phyloP scores from a whole-genome alignment of 1,140 invertebrate species.

The Camponotus floridanus region DNA sequence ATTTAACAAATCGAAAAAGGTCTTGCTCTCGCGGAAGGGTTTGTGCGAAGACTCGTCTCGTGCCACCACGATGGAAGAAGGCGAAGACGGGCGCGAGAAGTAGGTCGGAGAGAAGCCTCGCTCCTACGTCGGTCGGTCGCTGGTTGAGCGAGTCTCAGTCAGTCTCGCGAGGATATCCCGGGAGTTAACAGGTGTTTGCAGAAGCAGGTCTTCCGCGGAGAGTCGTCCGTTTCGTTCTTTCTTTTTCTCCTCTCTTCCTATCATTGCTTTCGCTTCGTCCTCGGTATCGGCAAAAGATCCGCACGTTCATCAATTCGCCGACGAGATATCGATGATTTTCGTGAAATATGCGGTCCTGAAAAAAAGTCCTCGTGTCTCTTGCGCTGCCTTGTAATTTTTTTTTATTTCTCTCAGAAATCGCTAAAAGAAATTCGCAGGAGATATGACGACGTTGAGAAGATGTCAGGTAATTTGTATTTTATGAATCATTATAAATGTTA shows the following conservation, averaged over 20 bases:
- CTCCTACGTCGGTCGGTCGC: slow-evolving; percentile 72
- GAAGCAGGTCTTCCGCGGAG: slow-evolving; percentile 57
- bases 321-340: slow-evolving; percentile 16
- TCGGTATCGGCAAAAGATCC: not conserved
- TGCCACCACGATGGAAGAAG: slow-evolving; percentile 69
- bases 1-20: not conserved
- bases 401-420: not conserved
- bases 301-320: not conserved
- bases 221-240: not conserved
- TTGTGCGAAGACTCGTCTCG: slow-evolving; percentile 30
- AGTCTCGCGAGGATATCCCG: slow-evolving; percentile 85
- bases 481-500: not conserved
- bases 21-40: slow-evolving; percentile 37
- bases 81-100: slow-evolving; percentile 75
- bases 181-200: slow-evolving; percentile 84
- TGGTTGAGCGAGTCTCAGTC: slow-evolving; percentile 79
- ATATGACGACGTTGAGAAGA: slow-evolving; percentile 15
- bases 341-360: slow-evolving; percentile 54
- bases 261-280: not conserved
- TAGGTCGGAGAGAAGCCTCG: slow-evolving; percentile 83
- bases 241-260: not conserved
- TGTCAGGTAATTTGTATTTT: slow-evolving; percentile 22
- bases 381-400: not conserved
- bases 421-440: not conserved
- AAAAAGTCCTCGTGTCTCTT: too few species aligned